A percentile compares a stretch with the other conserved stretches of the same genome.
phyloP scores from a whole-genome alignment of 2,113 vertebrate genomes.

The Garra rufa region DNA sequence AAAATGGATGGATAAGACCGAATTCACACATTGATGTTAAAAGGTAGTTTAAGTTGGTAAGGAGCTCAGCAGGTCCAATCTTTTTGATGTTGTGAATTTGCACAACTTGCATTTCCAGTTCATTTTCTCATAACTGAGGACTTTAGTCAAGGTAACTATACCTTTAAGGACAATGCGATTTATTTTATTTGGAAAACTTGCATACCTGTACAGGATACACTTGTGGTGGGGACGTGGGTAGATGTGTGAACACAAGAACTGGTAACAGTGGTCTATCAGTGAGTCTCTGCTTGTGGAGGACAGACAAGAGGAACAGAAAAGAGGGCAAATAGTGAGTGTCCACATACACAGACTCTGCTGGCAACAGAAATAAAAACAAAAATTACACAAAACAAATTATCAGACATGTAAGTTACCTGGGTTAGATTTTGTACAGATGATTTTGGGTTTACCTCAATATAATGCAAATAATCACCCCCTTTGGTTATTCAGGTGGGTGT shows the following conservation, averaged over 20 bases:
- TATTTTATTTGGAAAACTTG: slow-evolving; percentile 5
- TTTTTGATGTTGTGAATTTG: slow-evolving; percentile 40
- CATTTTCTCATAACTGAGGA: slow-evolving; percentile 33
- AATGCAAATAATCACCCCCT: slow-evolving; percentile 10
- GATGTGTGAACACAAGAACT: neutral
- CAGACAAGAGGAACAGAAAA: no score
- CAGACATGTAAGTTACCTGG: no score
- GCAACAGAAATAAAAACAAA: neutral
- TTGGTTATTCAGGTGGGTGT: slow-evolving; percentile 3
- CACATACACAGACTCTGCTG: neutral
- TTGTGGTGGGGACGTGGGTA: neutral
- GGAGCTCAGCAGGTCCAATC: slow-evolving; percentile 29
- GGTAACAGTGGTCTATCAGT: slow-evolving; percentile 12
- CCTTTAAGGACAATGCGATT: neutral
- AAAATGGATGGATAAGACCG: neutral
- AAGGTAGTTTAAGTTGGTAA: slow-evolving; percentile 1
- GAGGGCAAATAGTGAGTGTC: no score
- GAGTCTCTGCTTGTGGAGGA: no score
- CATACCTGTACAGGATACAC: slow-evolving; percentile 7
- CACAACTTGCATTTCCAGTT: slow-evolving; percentile 48
- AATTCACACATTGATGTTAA: slow-evolving; percentile 13
- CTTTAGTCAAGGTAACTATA: neutral
- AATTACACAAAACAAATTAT: neutral
- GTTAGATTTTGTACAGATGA: slow-evolving; percentile 4
- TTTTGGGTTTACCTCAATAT: slow-evolving; percentile 5